Conservation (phyloP, 2,797 vertebrate species). For the Parauchenoglanis ngamensis region DNA sequence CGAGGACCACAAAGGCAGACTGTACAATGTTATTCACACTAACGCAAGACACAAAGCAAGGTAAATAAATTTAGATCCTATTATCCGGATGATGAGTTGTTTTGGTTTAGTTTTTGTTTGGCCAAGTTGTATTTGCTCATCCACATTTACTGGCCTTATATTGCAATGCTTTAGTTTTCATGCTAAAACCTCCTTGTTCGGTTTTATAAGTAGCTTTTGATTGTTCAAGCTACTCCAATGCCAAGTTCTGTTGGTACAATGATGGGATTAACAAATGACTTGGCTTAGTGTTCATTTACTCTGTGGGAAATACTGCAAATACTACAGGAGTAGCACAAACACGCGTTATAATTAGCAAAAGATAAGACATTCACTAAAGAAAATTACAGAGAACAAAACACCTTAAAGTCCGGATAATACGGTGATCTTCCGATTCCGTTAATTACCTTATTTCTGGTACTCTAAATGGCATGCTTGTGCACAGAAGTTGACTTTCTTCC, state of each 20-base stretch:
- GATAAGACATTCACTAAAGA: not conserved
- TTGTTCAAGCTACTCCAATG: too few relatives aligned
- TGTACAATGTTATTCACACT: constrained; percentile 50
- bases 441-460: not conserved
- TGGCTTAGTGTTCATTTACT: not conserved
- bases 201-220: not conserved
- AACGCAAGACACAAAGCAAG: too few relatives aligned
- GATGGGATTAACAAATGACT: not conserved
- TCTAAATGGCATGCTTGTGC: not conserved
- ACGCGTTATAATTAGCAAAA: not conserved
- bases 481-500: constrained; percentile 18
- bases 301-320: not conserved
- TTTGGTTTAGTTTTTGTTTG: not conserved
- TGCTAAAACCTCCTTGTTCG: not conserved
- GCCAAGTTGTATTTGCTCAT: not conserved
- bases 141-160: not conserved
- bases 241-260: not conserved
- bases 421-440: not conserved
- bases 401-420: not conserved
- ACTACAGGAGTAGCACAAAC: not conserved
- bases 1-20: constrained; percentile 61
- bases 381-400: not conserved
- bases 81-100: not conserved
- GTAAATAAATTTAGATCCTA: not conserved
- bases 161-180: not conserved